These are phyloP conservation scores for Pseudococcus longispinus DNA, from an alignment of 2,888 invertebrate species.

Conservation along the genomic window DNA sequence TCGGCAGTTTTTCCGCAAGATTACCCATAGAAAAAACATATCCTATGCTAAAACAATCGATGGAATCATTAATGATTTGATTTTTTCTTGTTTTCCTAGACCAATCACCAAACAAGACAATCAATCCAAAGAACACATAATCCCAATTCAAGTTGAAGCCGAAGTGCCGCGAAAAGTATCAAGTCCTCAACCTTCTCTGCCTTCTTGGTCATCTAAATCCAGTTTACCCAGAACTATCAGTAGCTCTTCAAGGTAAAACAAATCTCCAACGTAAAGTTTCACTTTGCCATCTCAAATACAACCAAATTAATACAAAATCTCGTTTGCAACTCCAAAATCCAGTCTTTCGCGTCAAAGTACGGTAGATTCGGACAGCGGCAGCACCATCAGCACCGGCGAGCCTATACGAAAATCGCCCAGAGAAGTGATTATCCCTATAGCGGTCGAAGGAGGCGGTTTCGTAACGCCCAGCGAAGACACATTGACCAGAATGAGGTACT, in stretches of 20 bases:
- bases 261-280: neutral
- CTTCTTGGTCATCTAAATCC: conserved; percentile 54
- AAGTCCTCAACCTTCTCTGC: conserved; percentile 50
- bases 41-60: neutral
- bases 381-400: conserved; percentile 65
- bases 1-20: no score
- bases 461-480: conserved; percentile 79
- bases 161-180: conserved; percentile 63
- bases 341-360: conserved; percentile 72
- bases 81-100: conserved; percentile 61
- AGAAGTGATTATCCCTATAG: conserved; percentile 92
- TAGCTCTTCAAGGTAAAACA: conserved; percentile 53
- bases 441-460: conserved; percentile 87
- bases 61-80: neutral
- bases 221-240: conserved; percentile 53
- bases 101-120: conserved; percentile 63
- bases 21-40: no score
- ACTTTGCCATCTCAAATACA: neutral
- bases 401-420: conserved; percentile 87
- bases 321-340: conserved; percentile 54
- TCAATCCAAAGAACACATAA: conserved; percentile 70
- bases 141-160: conserved; percentile 69
- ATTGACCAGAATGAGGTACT: conserved; percentile 63
- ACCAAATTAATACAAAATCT: no score
- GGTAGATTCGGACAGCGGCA: conserved; percentile 75